A percentile compares a stretch with the other conserved stretches of the same genome.
phyloP scores from a whole-genome alignment of 2,797 vertebrate species.

The Vespertilio murinus region DNA sequence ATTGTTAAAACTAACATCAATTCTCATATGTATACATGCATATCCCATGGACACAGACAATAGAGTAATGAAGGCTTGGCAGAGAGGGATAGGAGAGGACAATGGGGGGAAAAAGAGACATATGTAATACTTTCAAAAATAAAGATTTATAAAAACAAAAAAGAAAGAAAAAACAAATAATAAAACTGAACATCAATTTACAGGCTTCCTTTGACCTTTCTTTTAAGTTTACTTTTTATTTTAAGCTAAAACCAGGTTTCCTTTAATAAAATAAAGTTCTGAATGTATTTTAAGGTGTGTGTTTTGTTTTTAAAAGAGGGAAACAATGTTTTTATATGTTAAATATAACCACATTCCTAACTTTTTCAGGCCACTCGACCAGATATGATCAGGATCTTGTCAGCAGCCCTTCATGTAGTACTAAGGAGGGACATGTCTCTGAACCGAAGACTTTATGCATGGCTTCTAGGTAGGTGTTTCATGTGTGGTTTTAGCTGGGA shows the following conservation, averaged over 20 bases:
- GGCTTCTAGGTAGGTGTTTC: conserved; percentile 93
- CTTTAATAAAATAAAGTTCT: background rate
- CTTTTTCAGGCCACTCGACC: conserved; percentile 92
- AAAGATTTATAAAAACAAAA: too few species aligned
- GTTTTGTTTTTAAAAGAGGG: background rate
- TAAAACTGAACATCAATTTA: background rate
- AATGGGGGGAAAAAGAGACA: too few species aligned
- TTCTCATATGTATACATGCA: background rate
- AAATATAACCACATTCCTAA: conserved; percentile 52
- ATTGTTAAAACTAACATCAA: background rate
- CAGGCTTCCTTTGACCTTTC: background rate
- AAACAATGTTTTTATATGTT: background rate
- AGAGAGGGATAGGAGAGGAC: too few species aligned
- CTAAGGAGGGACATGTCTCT: conserved; percentile 99
- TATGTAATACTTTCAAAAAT: too few species aligned
- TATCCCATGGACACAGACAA: too few species aligned
- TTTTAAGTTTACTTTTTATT: background rate
- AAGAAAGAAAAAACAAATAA: too few species aligned
- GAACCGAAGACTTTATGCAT: conserved; percentile 98
- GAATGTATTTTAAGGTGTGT: background rate
- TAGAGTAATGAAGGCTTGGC: too few species aligned
- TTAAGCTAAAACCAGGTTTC: conserved; percentile 8
- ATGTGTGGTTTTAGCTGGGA: background rate
- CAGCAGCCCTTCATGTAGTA: conserved; percentile 96
- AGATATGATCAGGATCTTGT: conserved; percentile 98